Base-by-base conservation (phyloP, 2,797 vertebrate genomes). In the Hoplostethus mediterraneus region DNA sequence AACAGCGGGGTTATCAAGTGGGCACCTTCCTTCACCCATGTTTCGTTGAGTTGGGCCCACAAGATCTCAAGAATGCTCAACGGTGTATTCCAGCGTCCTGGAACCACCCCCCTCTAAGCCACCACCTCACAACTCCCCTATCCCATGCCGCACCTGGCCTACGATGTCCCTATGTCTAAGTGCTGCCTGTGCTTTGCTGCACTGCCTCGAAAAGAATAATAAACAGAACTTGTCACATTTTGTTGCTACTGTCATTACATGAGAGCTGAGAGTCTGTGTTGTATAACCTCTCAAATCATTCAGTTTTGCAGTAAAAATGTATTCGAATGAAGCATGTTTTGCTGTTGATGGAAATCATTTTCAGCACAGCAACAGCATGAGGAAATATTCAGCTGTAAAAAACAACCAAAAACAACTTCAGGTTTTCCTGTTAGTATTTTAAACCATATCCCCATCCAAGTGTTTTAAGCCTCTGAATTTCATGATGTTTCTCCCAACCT, bases 381-480 rank as follows among this genome's bases (percentile, higher is more conserved):
- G 25, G n/a, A 62, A 58, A 57, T 16, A 72, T 60, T 48, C 38
- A 68, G 56, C 55, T 52, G 49, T 42, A 42, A 13, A 33, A 40
- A 38, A 17, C 40, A 21, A 30, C 2, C 6, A 8, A 17, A 45
- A 33, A 9, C 1, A 31, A 36, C 3, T 56, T 42, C 0, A 25
- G 8, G 2, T 51, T 60, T 71, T 71, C 52, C 8, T 10, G 33
- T 47, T 75, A 11, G 51, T 48, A 42, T 33, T 49, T 21, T 16
- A 9, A 47, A 33, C 8, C 14, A 1, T 25, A 17, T 13, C 65
- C 48, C 7, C 21, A 8, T 60, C 51, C 36, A 65, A 75, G 10
- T 77, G 56, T 83, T 87, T 65, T 80, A 84, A 79, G 52, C 66
- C 58, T 73, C 42, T 73, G 45, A 40, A 30, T 85, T 84, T 71